A percentile compares a stretch with the other conserved stretches of the same genome.
Evolutionary conservation across 2,797 vertebrate genomes (phyloP).

Genomic region (Xerus rutilus): DNA sequence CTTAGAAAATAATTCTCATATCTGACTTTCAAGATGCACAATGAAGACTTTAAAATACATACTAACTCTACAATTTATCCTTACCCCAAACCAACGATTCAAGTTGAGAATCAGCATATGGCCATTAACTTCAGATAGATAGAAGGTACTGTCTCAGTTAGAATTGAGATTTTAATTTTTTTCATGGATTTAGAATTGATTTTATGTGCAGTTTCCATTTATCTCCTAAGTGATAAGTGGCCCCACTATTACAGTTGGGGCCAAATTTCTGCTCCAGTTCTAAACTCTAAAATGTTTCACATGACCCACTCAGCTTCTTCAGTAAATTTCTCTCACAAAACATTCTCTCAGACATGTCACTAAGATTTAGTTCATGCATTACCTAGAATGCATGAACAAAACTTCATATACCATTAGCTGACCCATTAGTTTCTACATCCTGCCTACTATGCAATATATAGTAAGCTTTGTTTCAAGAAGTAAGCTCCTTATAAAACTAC

Average conservation of each 20-base stretch:
- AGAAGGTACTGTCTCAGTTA: background rate
- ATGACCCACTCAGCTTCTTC: background rate
- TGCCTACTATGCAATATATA: background rate
- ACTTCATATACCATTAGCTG: background rate
- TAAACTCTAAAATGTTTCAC: background rate
- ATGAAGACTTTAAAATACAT: background rate
- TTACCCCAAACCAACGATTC: background rate
- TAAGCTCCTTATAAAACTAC: background rate
- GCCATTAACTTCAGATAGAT: background rate
- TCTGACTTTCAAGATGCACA: background rate
- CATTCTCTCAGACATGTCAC: background rate
- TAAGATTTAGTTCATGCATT: background rate
- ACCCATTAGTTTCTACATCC: background rate
- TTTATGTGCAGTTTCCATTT: background rate
- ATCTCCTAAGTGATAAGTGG: background rate
- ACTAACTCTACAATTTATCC: background rate
- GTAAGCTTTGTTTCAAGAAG: background rate
- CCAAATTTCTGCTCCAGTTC: background rate
- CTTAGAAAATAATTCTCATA: background rate
- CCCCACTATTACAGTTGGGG: background rate
- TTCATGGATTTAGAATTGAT: conserved; percentile 3
- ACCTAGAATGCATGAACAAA: background rate
- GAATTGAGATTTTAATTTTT: background rate
- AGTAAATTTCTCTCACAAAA: background rate
- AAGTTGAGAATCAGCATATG: background rate